A percentile compares a stretch with the other conserved stretches of the same genome.
These are phyloP conservation scores for Taenioides sp. DNA, from an alignment of 2,797 vertebrate species.

Conservation along the genomic window DNA sequence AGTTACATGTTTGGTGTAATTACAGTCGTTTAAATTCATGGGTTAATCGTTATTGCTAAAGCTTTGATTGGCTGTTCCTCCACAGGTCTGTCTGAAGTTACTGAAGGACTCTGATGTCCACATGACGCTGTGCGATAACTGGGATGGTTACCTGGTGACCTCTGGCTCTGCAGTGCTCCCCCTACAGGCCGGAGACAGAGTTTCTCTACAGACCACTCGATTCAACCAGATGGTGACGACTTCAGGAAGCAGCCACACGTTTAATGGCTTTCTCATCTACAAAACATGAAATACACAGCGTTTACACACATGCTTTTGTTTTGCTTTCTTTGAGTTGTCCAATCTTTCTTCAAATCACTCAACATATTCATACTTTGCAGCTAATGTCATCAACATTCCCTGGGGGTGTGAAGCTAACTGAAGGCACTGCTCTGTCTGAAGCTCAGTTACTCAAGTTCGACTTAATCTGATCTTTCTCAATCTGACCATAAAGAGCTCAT, in stretches of 20 bases:
- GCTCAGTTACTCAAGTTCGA: too few relatives aligned
- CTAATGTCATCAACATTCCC: too few relatives aligned
- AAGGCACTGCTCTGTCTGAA: too few relatives aligned
- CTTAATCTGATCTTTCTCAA: too few relatives aligned
- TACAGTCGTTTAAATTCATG: too few relatives aligned
- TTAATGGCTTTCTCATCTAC: constrained; percentile 62
- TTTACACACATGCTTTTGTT: too few relatives aligned
- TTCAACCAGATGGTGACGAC: constrained; percentile 16
- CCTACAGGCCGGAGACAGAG: constrained; percentile 38
- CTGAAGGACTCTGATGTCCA: constrained; percentile 24
- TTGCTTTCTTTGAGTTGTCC: too few relatives aligned
- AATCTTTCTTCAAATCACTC: too few relatives aligned
- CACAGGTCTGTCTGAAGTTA: constrained; percentile 61
- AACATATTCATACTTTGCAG: too few relatives aligned
- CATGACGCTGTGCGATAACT: constrained; percentile 26
- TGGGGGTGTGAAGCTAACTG: too few relatives aligned
- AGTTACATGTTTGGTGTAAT: too few relatives aligned
- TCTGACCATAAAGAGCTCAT: too few relatives aligned
- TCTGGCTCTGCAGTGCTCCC: constrained; percentile 49
- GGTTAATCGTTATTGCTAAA: not conserved
- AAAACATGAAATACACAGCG: not conserved
- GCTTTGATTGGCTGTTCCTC: not conserved
- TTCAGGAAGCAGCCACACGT: constrained; percentile 38
- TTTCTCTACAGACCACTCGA: constrained; percentile 30
- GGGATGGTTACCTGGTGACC: constrained; percentile 46